These are phyloP conservation scores for Nothocercus julius DNA, from an alignment of 2,113 vertebrate species.

Conservation along the genomic window DNA sequence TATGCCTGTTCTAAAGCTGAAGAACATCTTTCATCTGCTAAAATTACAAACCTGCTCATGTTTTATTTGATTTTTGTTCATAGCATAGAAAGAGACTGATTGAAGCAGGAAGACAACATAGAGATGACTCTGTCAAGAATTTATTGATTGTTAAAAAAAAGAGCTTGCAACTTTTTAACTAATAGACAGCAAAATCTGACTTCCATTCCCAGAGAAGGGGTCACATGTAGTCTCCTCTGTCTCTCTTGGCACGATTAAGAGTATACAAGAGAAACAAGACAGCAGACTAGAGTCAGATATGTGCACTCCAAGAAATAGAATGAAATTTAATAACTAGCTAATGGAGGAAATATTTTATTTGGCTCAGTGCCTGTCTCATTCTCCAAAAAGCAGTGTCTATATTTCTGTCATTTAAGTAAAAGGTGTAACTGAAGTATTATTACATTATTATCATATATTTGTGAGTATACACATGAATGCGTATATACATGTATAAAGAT, in stretches of 20 bases:
- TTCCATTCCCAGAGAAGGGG: neutral
- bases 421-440: neutral
- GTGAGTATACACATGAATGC: neutral
- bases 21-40: neutral
- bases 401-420: neutral
- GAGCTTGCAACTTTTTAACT: neutral
- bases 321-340: neutral
- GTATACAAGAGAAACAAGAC: neutral
- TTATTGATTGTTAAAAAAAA: neutral
- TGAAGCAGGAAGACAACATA: neutral
- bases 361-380: neutral
- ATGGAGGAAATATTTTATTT: neutral
- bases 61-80: neutral
- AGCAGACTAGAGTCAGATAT: neutral
- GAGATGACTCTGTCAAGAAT: neutral
- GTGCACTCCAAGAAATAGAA: neutral
- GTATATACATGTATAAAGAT: neutral
- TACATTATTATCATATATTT: neutral
- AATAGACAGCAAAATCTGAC: neutral
- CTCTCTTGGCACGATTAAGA: neutral
- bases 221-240: neutral
- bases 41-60: neutral
- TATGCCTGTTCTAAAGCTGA: neutral
- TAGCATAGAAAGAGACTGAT: neutral
- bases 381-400: neutral